Evolutionary conservation across 2,113 vertebrate species (phyloP), one percentile per base, ranked within the genome.

Genomic region (Sinocyclocheilus maitianheensis): DNA sequence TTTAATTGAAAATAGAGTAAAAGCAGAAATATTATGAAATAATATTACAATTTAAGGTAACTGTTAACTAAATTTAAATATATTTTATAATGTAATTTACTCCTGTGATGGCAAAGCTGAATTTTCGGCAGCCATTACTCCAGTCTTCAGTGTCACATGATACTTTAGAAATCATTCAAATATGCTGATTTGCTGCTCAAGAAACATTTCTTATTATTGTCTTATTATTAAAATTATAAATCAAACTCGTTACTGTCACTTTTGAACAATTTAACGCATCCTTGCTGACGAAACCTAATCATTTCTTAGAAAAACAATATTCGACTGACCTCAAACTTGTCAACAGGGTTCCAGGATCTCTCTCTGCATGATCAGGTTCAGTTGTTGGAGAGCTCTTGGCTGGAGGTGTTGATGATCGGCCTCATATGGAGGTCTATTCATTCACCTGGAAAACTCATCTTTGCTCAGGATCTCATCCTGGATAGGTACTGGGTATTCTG

Each of bases 321-420:
- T 2, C 16, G 6, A 46, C 34, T 74, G 18, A 74, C 20, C 37
- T 6, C 13, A 34, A n/a, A 74, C 20, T 37, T 2, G 10, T 43
- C 7, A 9, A 8, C 43, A 99, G 98, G 98, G 69, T 99, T 99
- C 94, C 94, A 97, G 92, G 96, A 98, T 90, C 94, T 99, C 91
- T 95, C 94, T 55, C 97, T 99, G 77, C 98, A 99, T 22, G 98
- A 99, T 90, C 98, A 99, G 92, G 97, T 99, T 77, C 97, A 99
- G 89, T 96, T 99, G 81, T 92, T 99, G 93, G 98, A 99, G 94
- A 98, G 97, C 93, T 98, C 97, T 22, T 99, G 98, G 98, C 93
- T 99, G 91, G 98, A 99, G 94, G 96, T 99, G 85, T 93, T 99
- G 91, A 99, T 99, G 97, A 97, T 99, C 34, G 98, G 98, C 30